A percentile compares a stretch with the other conserved stretches of the same genome.
Conservation (phyloP, 2,888 invertebrate species). For the Mechanitis messenoides region DNA sequence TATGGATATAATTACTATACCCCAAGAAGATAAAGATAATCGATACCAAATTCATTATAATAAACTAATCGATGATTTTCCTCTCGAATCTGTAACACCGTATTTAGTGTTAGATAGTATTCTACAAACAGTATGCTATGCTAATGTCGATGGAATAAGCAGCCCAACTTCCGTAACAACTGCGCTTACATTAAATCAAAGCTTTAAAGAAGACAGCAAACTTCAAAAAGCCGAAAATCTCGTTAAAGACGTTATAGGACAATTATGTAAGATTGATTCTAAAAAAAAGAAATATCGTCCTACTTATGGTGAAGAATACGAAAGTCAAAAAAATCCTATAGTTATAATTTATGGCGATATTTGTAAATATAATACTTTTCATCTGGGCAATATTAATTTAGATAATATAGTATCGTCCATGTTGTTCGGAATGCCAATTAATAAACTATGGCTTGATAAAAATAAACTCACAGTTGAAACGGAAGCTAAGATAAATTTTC, state of each 20-base stretch:
- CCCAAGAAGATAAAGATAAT: constrained; percentile 37
- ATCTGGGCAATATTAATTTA: constrained; percentile 57
- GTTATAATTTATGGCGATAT: constrained; percentile 58
- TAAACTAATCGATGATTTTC: constrained; percentile 43
- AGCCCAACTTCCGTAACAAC: constrained; percentile 42
- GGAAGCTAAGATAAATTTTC: constrained; percentile 62
- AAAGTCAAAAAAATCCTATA: constrained; percentile 53
- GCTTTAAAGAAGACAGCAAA: constrained; percentile 37
- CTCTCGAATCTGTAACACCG: constrained; percentile 55
- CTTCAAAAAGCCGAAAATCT: constrained; percentile 45
- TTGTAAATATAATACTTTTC: constrained; percentile 56
- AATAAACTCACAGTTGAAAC: constrained; percentile 40
- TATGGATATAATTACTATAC: constrained; percentile 58
- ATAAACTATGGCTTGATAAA: constrained; percentile 52
- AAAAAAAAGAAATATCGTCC: constrained; percentile 52
- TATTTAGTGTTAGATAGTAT: constrained; percentile 58
- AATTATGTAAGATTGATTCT: constrained; percentile 47
- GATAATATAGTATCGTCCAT: constrained; percentile 50
- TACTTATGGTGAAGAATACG: constrained; percentile 61
- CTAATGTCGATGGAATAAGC: constrained; percentile 34
- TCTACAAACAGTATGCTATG: constrained; percentile 44
- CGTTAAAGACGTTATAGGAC: constrained; percentile 51
- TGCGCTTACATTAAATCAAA: constrained; percentile 34
- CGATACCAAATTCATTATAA: constrained; percentile 39
- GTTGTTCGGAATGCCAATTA: constrained; percentile 53